Evolutionary conservation across 2,888 invertebrate genomes (phyloP).

Genomic region (Pseudeuparius sepicola): DNA sequence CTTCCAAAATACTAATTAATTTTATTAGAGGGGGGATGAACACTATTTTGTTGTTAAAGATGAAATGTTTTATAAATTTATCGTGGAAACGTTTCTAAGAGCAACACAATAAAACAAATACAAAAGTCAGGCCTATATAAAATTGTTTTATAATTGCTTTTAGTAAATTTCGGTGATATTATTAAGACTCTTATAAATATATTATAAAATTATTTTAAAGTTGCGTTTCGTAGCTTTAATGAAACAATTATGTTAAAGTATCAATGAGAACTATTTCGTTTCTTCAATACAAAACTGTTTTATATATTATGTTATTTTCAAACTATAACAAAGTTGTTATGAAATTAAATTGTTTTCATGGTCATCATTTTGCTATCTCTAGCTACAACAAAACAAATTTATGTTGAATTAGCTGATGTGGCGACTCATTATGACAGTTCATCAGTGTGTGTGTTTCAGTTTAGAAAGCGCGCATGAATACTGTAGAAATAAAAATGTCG

Average conservation of each 20-base stretch:
- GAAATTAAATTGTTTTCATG: conserved; percentile 8
- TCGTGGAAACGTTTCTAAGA: conserved; percentile 8
- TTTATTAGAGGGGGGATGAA: conserved; percentile 2
- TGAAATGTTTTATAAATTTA: conserved; percentile 9
- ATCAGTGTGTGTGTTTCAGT: no score
- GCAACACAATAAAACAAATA: conserved; percentile 6
- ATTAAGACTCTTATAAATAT: conserved; percentile 1
- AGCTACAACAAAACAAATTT: no score
- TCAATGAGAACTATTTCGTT: conserved; percentile 3
- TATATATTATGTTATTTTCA: conserved; percentile 4
- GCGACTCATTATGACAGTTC: no score
- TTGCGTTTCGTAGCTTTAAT: conserved; percentile 8
- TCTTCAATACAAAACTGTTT: conserved; percentile 5
- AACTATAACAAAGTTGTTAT: conserved; percentile 3
- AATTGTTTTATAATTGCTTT: conserved; percentile 5
- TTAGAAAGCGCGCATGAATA: no score
- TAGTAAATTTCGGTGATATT: no score
- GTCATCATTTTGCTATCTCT: conserved; percentile 1
- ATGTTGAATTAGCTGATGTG: no score
- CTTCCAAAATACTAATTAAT: conserved; percentile 6
- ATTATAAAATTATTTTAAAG: conserved; percentile 8
- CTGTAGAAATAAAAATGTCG: no score
- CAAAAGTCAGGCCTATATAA: conserved; percentile 5
- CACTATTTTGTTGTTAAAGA: conserved; percentile 9
- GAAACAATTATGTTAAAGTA: conserved; percentile 6